These are phyloP conservation scores for Phytoseiulus persimilis DNA, from an alignment of 2,888 invertebrate genomes.

Conservation along the genomic window DNA sequence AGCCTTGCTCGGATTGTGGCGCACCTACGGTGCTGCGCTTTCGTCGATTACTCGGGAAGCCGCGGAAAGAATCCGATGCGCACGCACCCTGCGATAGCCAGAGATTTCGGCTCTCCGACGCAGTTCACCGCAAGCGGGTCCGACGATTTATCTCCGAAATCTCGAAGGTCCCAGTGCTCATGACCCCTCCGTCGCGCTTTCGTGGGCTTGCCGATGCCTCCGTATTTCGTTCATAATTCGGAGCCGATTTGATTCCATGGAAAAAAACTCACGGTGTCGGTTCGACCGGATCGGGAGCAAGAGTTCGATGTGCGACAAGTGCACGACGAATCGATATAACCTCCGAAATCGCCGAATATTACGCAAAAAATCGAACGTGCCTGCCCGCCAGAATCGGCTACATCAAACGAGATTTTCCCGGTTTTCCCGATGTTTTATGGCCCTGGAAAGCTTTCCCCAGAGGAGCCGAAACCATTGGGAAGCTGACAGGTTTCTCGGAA, in stretches of 20 bases:
- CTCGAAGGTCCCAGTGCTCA: neutral
- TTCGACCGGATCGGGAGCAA: neutral
- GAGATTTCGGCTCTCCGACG: neutral
- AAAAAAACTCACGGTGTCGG: neutral
- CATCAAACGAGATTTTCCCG: neutral
- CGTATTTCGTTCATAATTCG: neutral
- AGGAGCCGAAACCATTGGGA: neutral
- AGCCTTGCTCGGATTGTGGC: neutral
- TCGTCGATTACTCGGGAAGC: neutral
- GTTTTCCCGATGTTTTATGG: neutral
- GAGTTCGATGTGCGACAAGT: neutral
- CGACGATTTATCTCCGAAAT: neutral
- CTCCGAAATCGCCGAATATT: neutral
- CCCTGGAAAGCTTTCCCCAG: neutral
- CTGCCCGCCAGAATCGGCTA: neutral
- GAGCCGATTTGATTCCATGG: neutral
- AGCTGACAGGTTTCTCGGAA: neutral
- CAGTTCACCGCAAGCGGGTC: neutral
- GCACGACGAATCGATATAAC: neutral
- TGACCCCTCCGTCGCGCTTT: neutral
- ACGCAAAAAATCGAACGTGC: neutral
- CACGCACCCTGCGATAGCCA: neutral
- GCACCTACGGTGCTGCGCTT: neutral
- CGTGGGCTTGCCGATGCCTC: neutral
- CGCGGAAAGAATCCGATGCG: neutral